Conservation (phyloP, 2,113 vertebrate species). For the Azemiops feae region DNA sequence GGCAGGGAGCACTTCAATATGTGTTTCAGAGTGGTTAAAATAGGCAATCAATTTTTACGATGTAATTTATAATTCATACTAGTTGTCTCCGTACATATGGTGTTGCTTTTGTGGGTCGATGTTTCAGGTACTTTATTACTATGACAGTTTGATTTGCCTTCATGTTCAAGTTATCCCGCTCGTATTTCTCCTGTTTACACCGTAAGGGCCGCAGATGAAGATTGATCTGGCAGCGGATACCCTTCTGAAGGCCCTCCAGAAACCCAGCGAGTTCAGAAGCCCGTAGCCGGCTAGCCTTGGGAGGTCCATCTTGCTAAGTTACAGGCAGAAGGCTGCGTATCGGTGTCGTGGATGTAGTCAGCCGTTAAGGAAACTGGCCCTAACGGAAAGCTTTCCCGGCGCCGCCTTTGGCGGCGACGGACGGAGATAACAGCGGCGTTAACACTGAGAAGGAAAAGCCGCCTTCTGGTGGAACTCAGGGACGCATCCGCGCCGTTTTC, state of each 20-base stretch:
- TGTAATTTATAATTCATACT: constrained; percentile 65
- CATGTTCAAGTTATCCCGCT: constrained; percentile 37
- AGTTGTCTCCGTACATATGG: constrained; percentile 69
- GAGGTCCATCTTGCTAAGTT: not conserved
- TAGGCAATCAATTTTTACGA: constrained; percentile 64
- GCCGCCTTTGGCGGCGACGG: not conserved
- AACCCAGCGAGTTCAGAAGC: not conserved
- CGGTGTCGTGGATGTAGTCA: not conserved
- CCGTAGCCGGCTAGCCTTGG: not conserved
- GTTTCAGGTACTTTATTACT: constrained; percentile 62
- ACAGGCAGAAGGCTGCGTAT: not conserved
- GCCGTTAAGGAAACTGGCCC: not conserved
- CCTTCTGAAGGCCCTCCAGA: not conserved
- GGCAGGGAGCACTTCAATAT: not conserved
- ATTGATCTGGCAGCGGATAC: not conserved
- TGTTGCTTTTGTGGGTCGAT: constrained; percentile 64
- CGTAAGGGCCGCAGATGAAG: constrained; percentile 43
- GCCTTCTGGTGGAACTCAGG: not conserved
- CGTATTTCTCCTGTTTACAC: constrained; percentile 56
- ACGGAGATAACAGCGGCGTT: not conserved
- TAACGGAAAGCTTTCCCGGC: not conserved
- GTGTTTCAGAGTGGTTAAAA: constrained; percentile 31
- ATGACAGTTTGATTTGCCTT: constrained; percentile 50
- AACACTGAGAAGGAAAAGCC: not conserved
- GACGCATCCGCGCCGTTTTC: not conserved